phyloP scores from a whole-genome alignment of 2,113 vertebrate species.

The Eurystomus gularis region DNA sequence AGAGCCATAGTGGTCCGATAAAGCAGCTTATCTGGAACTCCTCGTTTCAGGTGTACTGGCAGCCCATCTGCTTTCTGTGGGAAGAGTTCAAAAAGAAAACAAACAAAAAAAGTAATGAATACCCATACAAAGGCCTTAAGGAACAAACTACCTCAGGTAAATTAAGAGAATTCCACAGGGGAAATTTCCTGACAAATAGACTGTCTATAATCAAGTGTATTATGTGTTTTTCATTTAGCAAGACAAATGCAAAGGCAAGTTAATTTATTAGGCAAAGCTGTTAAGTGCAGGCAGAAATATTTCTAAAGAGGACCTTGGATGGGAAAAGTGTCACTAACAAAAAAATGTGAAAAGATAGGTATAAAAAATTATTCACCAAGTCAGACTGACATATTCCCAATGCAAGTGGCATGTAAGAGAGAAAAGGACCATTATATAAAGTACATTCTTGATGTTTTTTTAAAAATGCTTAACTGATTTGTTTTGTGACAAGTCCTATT shows the following conservation, averaged over 20 bases:
- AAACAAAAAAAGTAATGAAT: background rate
- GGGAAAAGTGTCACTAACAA: background rate
- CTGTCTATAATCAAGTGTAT: background rate
- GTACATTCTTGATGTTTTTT: background rate
- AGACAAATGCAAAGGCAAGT: background rate
- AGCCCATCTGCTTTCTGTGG: slow-evolving; percentile 80
- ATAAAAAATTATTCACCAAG: slow-evolving; percentile 33
- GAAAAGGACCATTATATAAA: slow-evolving; percentile 2
- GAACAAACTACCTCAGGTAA: background rate
- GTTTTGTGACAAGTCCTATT: background rate
- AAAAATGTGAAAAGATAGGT: background rate
- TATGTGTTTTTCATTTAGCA: background rate
- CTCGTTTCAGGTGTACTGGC: slow-evolving; percentile 89
- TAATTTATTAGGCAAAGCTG: slow-evolving; percentile 37
- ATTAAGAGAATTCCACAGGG: background rate
- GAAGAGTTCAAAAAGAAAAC: slow-evolving; percentile 19
- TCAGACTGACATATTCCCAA: slow-evolving; percentile 36
- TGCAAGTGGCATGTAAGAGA: slow-evolving; percentile 22
- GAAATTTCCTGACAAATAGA: background rate
- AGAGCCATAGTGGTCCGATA: slow-evolving; percentile 98
- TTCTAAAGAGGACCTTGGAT: background rate
- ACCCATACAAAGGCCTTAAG: background rate
- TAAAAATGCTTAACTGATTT: background rate
- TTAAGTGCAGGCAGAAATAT: slow-evolving; percentile 6
- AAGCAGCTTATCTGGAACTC: slow-evolving; percentile 86